A percentile compares a stretch with the other conserved stretches of the same genome.
These are phyloP conservation scores for Dascyllus trimaculatus DNA, from an alignment of 2,113 vertebrate species.

Conservation along the genomic window DNA sequence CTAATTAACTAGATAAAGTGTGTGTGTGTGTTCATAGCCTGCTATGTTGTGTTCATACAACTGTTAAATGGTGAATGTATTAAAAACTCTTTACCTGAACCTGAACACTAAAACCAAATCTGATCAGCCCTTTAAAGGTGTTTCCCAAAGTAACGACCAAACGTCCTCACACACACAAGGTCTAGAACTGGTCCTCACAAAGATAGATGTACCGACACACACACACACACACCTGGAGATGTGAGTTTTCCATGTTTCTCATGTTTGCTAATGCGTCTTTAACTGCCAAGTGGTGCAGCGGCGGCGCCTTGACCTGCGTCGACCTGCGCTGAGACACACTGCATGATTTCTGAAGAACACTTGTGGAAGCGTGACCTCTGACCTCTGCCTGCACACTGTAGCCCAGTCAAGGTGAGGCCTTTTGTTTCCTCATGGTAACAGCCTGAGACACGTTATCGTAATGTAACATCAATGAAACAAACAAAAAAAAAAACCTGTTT, in stretches of 20 bases:
- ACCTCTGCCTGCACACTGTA: conserved; percentile 16
- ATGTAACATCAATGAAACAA: not conserved
- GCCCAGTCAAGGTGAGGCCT: not conserved
- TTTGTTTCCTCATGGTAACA: not conserved
- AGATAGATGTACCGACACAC: not conserved
- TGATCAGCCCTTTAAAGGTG: no score
- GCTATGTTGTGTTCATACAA: no score
- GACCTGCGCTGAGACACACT: conserved; percentile 25
- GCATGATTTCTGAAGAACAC: conserved; percentile 48
- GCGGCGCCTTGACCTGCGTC: conserved; percentile 23
- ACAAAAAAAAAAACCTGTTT: not conserved
- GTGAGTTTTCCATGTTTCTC: conserved; percentile 21
- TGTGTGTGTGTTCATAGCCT: no score
- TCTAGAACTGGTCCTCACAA: conserved; percentile 1
- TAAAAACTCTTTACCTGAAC: not conserved
- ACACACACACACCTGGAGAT: not conserved
- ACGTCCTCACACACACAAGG: no score
- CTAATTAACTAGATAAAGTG: no score
- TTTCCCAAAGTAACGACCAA: no score
- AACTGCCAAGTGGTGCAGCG: conserved; percentile 44
- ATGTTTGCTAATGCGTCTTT: conserved; percentile 29
- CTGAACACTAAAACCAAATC: not conserved
- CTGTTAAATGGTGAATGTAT: no score
- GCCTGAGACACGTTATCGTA: not conserved
- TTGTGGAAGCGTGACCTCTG: conserved; percentile 43